A percentile compares a stretch with the other conserved stretches of the same genome.
phyloP scores from a whole-genome alignment of 1,140 invertebrate species.

The Drosophila dunni region DNA sequence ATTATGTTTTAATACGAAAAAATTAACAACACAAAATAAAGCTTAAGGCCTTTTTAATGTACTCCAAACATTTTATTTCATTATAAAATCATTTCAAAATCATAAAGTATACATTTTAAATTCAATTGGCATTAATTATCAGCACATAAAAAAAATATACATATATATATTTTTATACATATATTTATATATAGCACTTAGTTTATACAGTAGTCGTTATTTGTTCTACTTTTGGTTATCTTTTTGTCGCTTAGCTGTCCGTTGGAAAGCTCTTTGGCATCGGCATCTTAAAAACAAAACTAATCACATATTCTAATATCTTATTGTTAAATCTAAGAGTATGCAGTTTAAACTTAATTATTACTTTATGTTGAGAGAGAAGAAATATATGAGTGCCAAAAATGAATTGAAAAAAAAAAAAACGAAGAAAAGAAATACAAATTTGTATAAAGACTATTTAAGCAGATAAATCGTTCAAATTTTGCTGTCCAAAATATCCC shows the following conservation, averaged over 20 bases:
- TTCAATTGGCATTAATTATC: conserved; percentile 18
- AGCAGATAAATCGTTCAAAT: conserved; percentile 13
- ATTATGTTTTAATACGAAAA: conserved; percentile 7
- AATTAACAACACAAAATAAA: conserved; percentile 8
- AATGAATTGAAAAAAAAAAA: conserved; percentile 4
- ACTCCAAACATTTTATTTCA: conserved; percentile 51
- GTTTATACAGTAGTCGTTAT: conserved; percentile 26
- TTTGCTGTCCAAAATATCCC: conserved; percentile 47
- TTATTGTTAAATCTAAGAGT: conserved; percentile 49
- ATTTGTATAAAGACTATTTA: conserved; percentile 20
- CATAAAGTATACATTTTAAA: conserved; percentile 19
- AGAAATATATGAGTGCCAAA: conserved; percentile 17
- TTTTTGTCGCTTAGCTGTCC: conserved; percentile 24
- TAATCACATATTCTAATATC: conserved; percentile 29
- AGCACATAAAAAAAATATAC: conserved; percentile 49
- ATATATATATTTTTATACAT: conserved; percentile 21
- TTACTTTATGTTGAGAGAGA: conserved; percentile 36
- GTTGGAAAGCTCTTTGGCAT: conserved; percentile 52
- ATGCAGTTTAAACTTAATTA: conserved; percentile 45
- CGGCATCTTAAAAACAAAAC: conserved; percentile 24
- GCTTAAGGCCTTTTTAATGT: conserved; percentile 12
- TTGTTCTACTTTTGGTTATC: conserved; percentile 42
- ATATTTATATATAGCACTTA: background rate
- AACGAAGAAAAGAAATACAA: conserved; percentile 5
- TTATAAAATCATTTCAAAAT: conserved; percentile 66